Conservation (phyloP, 2,113 vertebrate genomes). For the Octodon degus region DNA sequence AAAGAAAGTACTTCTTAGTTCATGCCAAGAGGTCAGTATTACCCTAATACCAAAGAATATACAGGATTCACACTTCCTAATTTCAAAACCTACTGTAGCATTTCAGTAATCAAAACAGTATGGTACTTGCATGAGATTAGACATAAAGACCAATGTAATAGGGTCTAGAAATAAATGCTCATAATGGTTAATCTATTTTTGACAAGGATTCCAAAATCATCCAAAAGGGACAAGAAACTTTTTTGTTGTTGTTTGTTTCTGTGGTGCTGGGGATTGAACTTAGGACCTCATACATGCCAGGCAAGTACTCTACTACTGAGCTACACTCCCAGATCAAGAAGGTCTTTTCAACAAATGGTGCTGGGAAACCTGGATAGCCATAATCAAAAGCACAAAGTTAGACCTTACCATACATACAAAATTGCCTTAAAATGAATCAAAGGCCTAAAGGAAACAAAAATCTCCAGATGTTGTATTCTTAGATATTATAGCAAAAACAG, state of each 20-base stretch:
- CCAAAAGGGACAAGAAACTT: not conserved
- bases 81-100: not conserved
- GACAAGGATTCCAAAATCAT: not conserved
- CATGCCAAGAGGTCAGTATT: not conserved
- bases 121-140: not conserved
- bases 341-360: not conserved
- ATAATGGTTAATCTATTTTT: not conserved
- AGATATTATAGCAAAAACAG: not conserved
- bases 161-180: not conserved
- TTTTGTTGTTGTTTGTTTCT: not conserved
- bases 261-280: not conserved
- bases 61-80: not conserved
- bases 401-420: not conserved
- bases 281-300: not conserved
- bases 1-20: not conserved
- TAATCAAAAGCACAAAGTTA: not conserved
- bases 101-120: slow-evolving; percentile 13
- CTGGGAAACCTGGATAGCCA: not conserved
- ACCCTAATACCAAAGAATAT: not conserved
- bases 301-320: not conserved
- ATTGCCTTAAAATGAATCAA: slow-evolving; percentile 6
- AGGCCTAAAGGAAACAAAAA: not conserved
- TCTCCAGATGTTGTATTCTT: not conserved
- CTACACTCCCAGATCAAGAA: not conserved
- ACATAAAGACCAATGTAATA: not conserved